Evolutionary conservation across 2,888 invertebrate genomes (phyloP).

Genomic region (Ophonus ardosiacus): DNA sequence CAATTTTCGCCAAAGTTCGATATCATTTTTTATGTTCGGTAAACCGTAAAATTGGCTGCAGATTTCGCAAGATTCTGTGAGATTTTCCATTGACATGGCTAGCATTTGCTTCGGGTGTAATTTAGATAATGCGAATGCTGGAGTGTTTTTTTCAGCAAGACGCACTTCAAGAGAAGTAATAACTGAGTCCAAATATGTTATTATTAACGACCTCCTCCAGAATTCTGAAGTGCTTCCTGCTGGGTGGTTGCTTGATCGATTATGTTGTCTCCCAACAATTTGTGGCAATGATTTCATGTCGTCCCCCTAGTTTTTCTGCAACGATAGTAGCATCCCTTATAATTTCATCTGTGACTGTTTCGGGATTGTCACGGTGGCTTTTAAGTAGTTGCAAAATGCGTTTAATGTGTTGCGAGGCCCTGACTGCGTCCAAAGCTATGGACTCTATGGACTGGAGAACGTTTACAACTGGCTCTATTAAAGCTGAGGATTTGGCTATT

Average conservation of each 20-base stretch:
- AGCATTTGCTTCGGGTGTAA: conserved; percentile 32
- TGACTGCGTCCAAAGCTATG: conserved; percentile 66
- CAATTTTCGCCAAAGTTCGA: conserved; percentile 59
- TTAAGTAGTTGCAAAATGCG: no score
- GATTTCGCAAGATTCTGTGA: conserved; percentile 21
- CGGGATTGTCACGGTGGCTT: conserved; percentile 66
- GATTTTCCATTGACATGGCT: conserved; percentile 56
- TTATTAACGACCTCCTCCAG: conserved; percentile 68
- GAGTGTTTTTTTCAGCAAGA: conserved; percentile 65
- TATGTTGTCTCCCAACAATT: conserved; percentile 67
- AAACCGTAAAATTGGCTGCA: conserved; percentile 45
- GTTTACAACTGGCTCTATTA: conserved; percentile 69
- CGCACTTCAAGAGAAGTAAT: no score
- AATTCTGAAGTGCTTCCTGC: conserved; percentile 62
- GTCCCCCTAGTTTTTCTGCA: conserved; percentile 66
- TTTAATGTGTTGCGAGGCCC: conserved; percentile 48
- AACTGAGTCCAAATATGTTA: conserved; percentile 69
- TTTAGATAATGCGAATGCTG: conserved; percentile 22
- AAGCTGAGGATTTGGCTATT: conserved; percentile 69
- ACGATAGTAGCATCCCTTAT: conserved; percentile 64
- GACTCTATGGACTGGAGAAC: conserved; percentile 67
- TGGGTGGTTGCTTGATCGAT: conserved; percentile 69
- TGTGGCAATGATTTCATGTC: conserved; percentile 64
- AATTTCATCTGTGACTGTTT: conserved; percentile 67
- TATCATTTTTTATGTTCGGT: conserved; percentile 43